phyloP scores from a whole-genome alignment of 2,113 vertebrate genomes.

The Cyprinodon variegatus region DNA sequence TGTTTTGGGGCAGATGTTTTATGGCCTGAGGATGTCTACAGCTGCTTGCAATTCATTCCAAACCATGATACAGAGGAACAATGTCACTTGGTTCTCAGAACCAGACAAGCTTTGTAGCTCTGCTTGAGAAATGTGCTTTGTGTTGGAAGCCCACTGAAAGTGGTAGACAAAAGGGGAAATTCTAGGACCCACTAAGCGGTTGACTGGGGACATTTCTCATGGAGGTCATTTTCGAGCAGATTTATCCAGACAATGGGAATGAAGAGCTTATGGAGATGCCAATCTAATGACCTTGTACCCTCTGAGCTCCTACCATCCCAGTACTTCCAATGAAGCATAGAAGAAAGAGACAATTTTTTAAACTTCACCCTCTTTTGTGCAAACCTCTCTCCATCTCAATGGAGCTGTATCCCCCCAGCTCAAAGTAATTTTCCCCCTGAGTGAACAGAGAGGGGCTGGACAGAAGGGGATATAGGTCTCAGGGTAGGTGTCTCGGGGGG shows the following conservation, averaged over 20 bases:
- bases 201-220: constrained; percentile 69
- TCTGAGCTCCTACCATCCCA: constrained; percentile 46
- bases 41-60: constrained; percentile 67
- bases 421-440: constrained; percentile 72
- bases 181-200: constrained; percentile 52
- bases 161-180: constrained; percentile 57
- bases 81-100: constrained; percentile 62
- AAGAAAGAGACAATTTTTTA: constrained; percentile 68
- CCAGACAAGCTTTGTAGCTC: constrained; percentile 64
- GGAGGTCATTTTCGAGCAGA: constrained; percentile 54
- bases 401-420: constrained; percentile 53
- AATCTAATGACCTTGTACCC: constrained; percentile 73
- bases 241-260: constrained; percentile 65
- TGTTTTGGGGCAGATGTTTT: constrained; percentile 58
- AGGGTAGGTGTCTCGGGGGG: constrained; percentile 54
- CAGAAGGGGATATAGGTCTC: constrained; percentile 46
- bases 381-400: constrained; percentile 67
- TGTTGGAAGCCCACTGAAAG: constrained; percentile 53
- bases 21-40: constrained; percentile 44
- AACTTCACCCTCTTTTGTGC: constrained; percentile 70
- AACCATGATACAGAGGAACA: constrained; percentile 57
- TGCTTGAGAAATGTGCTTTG: constrained; percentile 68
- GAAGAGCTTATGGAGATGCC: constrained; percentile 72
- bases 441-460: constrained; percentile 58
- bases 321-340: constrained; percentile 31